These are phyloP conservation scores for Drosophila subpulchrella DNA, from an alignment of 1,140 invertebrate genomes.

Conservation along the genomic window DNA sequence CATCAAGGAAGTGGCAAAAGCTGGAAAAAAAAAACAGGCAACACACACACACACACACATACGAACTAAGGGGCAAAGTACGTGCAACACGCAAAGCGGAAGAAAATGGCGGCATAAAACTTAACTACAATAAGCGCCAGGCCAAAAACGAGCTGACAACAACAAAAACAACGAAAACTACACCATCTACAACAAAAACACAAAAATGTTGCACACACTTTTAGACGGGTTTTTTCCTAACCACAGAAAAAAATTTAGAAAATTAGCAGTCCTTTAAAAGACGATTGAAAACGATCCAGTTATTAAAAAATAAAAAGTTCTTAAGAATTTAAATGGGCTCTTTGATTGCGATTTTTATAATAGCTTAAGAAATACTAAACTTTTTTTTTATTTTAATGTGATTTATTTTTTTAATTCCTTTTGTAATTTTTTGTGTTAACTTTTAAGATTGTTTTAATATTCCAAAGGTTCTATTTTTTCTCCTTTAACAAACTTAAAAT, in stretches of 20 bases:
- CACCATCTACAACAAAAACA: conserved; percentile 11
- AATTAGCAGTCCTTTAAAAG: too few relatives aligned
- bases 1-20: conserved; percentile 3
- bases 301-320: too few relatives aligned
- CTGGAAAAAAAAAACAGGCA: background rate
- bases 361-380: too few relatives aligned
- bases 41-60: conserved; percentile 12
- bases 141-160: conserved; percentile 67
- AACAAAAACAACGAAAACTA: conserved; percentile 44
- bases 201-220: conserved; percentile 15
- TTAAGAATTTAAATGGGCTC: too few relatives aligned
- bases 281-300: too few relatives aligned
- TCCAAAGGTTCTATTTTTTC: too few relatives aligned
- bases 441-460: too few relatives aligned
- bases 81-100: conserved; percentile 70
- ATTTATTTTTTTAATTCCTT: too few relatives aligned
- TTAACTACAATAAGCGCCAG: conserved; percentile 70
- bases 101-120: conserved; percentile 74
- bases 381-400: too few relatives aligned
- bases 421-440: too few relatives aligned
- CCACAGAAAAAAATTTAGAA: conserved; percentile 5
- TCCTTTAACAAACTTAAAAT: too few relatives aligned
- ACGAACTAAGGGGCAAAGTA: conserved; percentile 12
- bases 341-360: too few relatives aligned
- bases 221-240: conserved; percentile 16